These are phyloP conservation scores for Vanessa cardui DNA, from an alignment of 2,888 invertebrate species.

Conservation along the genomic window DNA sequence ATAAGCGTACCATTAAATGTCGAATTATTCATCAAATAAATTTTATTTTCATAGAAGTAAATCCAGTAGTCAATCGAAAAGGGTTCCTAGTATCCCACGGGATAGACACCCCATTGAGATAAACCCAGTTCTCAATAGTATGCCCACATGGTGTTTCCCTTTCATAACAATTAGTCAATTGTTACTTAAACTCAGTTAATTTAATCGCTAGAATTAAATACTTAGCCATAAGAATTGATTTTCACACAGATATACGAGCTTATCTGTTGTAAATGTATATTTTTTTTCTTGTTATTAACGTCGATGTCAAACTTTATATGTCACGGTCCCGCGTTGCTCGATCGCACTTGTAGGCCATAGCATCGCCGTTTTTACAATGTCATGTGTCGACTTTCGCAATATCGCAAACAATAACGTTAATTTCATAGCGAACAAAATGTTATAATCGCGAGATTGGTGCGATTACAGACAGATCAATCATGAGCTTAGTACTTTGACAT, in stretches of 20 bases:
- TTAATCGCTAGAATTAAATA: constrained; percentile 12
- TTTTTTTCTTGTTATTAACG: constrained; percentile 39
- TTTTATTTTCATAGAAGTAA: constrained; percentile 30
- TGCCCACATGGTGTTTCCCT: constrained; percentile 75
- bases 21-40: neutral
- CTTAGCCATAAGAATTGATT: constrained; percentile 6
- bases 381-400: constrained; percentile 77
- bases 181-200: constrained; percentile 34
- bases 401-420: constrained; percentile 61
- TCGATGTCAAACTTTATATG: constrained; percentile 76
- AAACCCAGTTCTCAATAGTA: constrained; percentile 67
- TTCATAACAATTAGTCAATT: constrained; percentile 59
- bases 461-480: constrained; percentile 20
- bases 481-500: constrained; percentile 6
- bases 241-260: constrained; percentile 25
- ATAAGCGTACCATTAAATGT: neutral
- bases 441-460: constrained; percentile 18
- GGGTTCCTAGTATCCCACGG: constrained; percentile 77
- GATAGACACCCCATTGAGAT: constrained; percentile 75
- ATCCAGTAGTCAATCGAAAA: constrained; percentile 53
- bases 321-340: constrained; percentile 75
- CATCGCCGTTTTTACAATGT: constrained; percentile 78
- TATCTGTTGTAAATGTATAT: constrained; percentile 36
- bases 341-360: constrained; percentile 80
- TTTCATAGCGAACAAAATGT: constrained; percentile 28